Conservation (phyloP, 2,113 vertebrate genomes). For the Todiramphus saurophagus region DNA sequence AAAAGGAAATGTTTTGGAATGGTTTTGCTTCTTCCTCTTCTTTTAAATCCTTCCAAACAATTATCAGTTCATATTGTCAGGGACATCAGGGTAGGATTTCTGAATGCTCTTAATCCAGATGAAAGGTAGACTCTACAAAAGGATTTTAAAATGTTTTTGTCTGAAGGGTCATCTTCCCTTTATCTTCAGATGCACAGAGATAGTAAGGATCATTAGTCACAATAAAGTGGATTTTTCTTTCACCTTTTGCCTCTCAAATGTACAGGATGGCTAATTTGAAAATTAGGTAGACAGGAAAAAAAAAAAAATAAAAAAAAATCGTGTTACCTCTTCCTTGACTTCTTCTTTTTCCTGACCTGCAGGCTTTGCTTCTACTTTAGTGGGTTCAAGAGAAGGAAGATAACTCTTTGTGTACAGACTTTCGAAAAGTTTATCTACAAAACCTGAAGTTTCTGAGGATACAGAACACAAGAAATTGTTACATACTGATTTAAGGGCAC, state of each 20-base stretch:
- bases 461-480: constrained; percentile 28
- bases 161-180: neutral
- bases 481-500: neutral
- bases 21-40: neutral
- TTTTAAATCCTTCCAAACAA: neutral
- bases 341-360: constrained; percentile 82
- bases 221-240: neutral
- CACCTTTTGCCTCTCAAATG: neutral
- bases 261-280: neutral
- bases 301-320: neutral
- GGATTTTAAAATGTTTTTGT: neutral
- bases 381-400: constrained; percentile 82
- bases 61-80: neutral
- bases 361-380: constrained; percentile 85
- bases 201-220: neutral
- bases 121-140: neutral
- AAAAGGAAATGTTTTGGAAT: neutral
- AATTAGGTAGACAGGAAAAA: neutral
- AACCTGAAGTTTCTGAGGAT: constrained; percentile 91
- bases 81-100: neutral
- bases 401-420: constrained; percentile 95
- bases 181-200: neutral
- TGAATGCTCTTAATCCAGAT: neutral
- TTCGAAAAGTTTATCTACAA: constrained; percentile 99
- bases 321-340: constrained; percentile 83